Base-by-base conservation (phyloP, 2,113 vertebrate genomes). In the Caracal caracal region DNA sequence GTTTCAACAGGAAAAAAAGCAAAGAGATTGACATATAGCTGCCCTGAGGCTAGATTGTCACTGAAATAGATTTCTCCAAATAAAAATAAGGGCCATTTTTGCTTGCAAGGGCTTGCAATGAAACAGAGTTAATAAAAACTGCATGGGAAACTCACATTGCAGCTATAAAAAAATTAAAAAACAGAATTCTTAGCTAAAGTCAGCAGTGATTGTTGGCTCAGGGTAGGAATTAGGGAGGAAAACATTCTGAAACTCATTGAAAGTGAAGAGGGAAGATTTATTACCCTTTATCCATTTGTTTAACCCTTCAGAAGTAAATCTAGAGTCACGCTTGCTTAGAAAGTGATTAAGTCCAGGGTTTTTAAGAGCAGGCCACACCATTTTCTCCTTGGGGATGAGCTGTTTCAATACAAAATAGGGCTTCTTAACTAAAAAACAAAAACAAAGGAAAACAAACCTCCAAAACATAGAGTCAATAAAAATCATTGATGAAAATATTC, bases 21-120 rank as follows among this genome's bases (percentile, higher is more conserved):
- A 95, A 97, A 98, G 97, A 98, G 97, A 98, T 98, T 98, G 97
- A 98, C 97, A 96, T 97, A 98, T 97, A 97, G 97, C 98, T 99
- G 98, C 98, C 98, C 98, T 82, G 98, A 98, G 98, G 97, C 98
- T 98, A 98, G 97, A 98, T 71, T 98, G 97, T 98, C 98, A 98
- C 98, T 97, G 97, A 99, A 99, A 99, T 98, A 98, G 97, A 98
- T 98, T 99, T 98, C 97, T 98, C 97, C 98, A 98, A 98, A 98
- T 99, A 98, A 98, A 98, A 98, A 99, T 98, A 80, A 97, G 98
- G 97, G 92, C 97, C n/a, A 24, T 98, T 99, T 98, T 95, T 98
- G 95, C 98, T 98, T 96, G 96, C 97, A 98, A 98, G 96, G 97
- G 97, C 97, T 96, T 98, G 98, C 97, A 98, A 97, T 68, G 37